Conservation (phyloP, 2,797 vertebrate species). For the Melanotaenia trifasciata region DNA sequence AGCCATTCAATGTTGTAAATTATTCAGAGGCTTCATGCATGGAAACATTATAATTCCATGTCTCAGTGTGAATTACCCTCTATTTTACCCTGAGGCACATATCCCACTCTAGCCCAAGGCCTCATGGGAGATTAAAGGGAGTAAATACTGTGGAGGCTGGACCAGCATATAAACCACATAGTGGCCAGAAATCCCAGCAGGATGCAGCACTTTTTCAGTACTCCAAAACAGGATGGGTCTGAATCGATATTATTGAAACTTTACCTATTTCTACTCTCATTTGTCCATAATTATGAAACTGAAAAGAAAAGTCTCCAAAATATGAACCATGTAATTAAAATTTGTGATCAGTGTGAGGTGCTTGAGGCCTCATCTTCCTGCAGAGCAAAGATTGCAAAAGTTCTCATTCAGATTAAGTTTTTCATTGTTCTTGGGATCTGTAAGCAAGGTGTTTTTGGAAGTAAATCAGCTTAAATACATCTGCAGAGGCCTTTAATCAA, state of each 20-base stretch:
- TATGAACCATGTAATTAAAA: slow-evolving; percentile 35
- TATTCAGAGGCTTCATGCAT: slow-evolving; percentile 76
- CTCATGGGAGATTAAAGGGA: slow-evolving; percentile 72
- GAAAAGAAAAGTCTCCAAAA: neutral
- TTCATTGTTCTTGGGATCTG: neutral
- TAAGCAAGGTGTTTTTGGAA: neutral
- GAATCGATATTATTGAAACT: slow-evolving; percentile 31
- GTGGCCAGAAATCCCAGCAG: slow-evolving; percentile 49
- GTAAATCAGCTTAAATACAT: neutral
- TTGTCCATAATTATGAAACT: slow-evolving; percentile 11
- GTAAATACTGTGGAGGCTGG: slow-evolving; percentile 57
- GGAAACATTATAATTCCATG: slow-evolving; percentile 79
- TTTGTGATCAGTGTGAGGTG: slow-evolving; percentile 9
- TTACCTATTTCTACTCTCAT: slow-evolving; percentile 26
- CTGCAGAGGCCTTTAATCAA: neutral
- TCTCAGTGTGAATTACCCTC: slow-evolving; percentile 75
- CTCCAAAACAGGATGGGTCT: slow-evolving; percentile 2
- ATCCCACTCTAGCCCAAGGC: slow-evolving; percentile 66
- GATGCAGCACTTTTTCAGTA: slow-evolving; percentile 25
- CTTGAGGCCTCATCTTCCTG: slow-evolving; percentile 2
- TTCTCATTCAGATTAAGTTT: neutral
- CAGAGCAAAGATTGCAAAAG: neutral
- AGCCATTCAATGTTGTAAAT: slow-evolving; percentile 75
- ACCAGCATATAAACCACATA: slow-evolving; percentile 52
- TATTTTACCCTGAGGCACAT: slow-evolving; percentile 67